A percentile compares a stretch with the other conserved stretches of the same genome.
Conservation (phyloP, 30 jellyfish, hydroid and myxozoan genomes). For the Clytia hemisphaerica region DNA sequence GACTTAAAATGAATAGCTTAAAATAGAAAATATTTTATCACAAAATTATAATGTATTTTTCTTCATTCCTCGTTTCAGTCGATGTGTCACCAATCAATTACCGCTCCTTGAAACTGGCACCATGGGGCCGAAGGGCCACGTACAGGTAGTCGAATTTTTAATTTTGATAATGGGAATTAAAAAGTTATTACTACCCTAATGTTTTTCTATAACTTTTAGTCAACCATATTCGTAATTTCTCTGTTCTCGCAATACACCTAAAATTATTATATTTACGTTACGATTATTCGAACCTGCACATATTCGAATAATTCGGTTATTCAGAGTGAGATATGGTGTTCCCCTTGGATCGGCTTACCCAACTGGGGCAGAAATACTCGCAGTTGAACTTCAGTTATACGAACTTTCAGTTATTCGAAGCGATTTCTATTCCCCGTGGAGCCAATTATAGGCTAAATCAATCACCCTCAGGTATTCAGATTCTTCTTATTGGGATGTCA, state of each 20-base stretch:
- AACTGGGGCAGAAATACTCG: too few species aligned
- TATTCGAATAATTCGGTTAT: too few species aligned
- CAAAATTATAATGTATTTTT: neutral
- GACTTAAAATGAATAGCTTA: neutral
- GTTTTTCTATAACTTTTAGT: neutral
- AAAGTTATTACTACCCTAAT: neutral
- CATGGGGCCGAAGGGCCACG: slow-evolving; percentile 94
- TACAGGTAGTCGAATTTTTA: slow-evolving; percentile 80
- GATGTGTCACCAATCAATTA: slow-evolving; percentile 66
- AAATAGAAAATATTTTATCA: neutral
- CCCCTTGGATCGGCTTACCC: too few species aligned
- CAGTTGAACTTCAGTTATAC: too few species aligned
- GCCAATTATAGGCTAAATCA: too few species aligned
- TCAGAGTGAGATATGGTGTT: too few species aligned
- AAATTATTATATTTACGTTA: too few species aligned
- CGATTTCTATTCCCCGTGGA: too few species aligned
- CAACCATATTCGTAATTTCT: neutral
- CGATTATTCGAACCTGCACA: too few species aligned
- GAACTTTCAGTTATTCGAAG: too few species aligned
- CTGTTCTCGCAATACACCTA: neutral
- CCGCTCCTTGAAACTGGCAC: slow-evolving; percentile 88
- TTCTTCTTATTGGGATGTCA: too few species aligned
- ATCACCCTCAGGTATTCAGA: too few species aligned
- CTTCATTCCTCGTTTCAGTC: slow-evolving; percentile 38
- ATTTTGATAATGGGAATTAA: neutral